phyloP scores from a whole-genome alignment of 2,797 vertebrate species.

The Clangula hyemalis region DNA sequence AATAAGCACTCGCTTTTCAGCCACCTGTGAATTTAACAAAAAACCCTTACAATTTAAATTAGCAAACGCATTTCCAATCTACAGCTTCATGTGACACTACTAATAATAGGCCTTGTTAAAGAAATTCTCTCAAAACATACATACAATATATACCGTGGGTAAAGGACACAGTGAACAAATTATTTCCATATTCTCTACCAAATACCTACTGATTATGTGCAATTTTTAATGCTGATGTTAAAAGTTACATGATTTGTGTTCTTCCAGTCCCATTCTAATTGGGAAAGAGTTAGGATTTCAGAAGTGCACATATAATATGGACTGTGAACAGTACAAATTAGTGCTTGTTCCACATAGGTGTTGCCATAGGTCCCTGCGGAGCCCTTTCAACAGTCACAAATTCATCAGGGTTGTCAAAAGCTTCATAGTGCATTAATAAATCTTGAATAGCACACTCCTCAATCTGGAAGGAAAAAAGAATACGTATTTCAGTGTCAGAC shows the following conservation, averaged over 20 bases:
- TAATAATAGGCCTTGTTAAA: constrained; percentile 43
- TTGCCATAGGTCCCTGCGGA: constrained; percentile 88
- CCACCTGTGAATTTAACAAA: constrained; percentile 44
- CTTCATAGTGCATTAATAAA: constrained; percentile 89
- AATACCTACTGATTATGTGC: constrained; percentile 42
- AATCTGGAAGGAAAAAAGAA: constrained; percentile 81
- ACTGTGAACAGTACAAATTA: constrained; percentile 63
- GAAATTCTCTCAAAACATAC: constrained; percentile 56
- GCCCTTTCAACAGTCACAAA: constrained; percentile 92
- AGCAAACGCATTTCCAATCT: constrained; percentile 26
- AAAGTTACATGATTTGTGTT: constrained; percentile 27
- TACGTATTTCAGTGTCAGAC: background rate
- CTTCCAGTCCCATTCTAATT: background rate
- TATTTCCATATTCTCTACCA: constrained; percentile 22
- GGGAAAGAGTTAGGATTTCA: background rate
- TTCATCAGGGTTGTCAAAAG: constrained; percentile 92
- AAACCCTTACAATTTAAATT: constrained; percentile 28
- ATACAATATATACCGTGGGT: constrained; percentile 38
- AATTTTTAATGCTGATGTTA: constrained; percentile 33
- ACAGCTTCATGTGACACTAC: constrained; percentile 38
- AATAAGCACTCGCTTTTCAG: constrained; percentile 29
- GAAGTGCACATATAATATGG: background rate
- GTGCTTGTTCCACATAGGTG: constrained; percentile 95
- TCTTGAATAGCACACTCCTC: constrained; percentile 97
- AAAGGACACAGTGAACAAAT: constrained; percentile 43